phyloP scores from a whole-genome alignment of 2,113 vertebrate genomes.

The Eupsittula cactorum region DNA sequence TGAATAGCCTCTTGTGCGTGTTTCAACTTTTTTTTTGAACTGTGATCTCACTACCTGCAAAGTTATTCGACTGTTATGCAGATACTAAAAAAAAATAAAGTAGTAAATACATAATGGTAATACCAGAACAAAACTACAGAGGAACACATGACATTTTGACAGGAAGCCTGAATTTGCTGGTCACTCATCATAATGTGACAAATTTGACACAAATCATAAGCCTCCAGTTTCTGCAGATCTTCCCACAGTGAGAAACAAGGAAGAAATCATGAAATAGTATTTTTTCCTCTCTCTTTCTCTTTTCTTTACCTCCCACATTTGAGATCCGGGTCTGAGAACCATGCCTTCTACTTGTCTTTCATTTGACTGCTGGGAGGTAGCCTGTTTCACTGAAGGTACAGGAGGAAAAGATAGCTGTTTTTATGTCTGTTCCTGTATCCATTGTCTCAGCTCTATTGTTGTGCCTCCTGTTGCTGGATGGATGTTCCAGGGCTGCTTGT shows the following conservation, averaged over 20 bases:
- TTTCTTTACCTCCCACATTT: not conserved
- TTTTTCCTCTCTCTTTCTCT: not conserved
- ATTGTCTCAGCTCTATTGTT: not conserved
- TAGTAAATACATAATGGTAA: not conserved
- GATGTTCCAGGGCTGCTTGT: not conserved
- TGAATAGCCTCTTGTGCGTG: not conserved
- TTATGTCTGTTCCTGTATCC: not conserved
- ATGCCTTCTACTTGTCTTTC: not conserved
- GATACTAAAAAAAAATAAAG: not conserved
- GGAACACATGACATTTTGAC: not conserved
- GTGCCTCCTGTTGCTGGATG: not conserved
- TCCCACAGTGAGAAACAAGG: not conserved
- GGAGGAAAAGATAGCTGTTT: not conserved
- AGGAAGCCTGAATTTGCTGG: not conserved
- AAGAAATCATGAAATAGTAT: not conserved
- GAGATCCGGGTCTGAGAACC: not conserved
- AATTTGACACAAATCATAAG: not conserved
- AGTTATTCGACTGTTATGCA: not conserved
- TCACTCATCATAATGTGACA: not conserved
- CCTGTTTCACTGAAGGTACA: not conserved
- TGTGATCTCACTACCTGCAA: not conserved
- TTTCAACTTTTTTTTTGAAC: not conserved
- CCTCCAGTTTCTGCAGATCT: not conserved
- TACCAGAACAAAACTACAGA: not conserved
- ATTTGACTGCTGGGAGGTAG: not conserved